Base-by-base conservation (phyloP, 2,888 invertebrate species). In the Smittia sp. region DNA sequence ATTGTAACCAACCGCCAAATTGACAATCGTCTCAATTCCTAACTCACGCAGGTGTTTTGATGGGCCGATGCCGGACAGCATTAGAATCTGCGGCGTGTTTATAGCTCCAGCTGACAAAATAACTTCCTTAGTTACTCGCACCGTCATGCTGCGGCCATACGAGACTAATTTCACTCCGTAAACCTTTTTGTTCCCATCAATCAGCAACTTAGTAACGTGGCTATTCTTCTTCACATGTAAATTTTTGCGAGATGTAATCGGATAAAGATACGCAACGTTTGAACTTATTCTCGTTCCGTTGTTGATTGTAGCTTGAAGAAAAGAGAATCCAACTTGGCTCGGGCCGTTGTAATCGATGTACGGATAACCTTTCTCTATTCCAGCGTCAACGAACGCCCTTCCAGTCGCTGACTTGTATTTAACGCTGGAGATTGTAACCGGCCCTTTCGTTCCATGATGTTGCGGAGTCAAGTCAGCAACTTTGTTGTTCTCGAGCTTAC, bases 1-100 rank as follows among this genome's bases (percentile, higher is more conserved):
- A 75, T 87, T 88, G 63, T 84, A 83, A 1, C 89, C 89, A 0
- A 90, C 89, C 0, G 86, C 86, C 52, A 89, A 80, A 78, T 89
- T 85, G 52, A 83, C 82, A 38, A 90, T 78, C 0, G 87, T 83
- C 1, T 84, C 82, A 46, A 88, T 86, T n/a, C 85, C 84, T 54
- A 84, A 78, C 74, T 83, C 81, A 27, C 80, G 78, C 1, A 89
- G 82, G 76, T 89, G 87, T 63, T 85, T 80, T n/a, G 81, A 82
- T 0, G 88, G 89, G 1, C 89, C 89, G 7, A 91, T 81, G 1
- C 92, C 92, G 0, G 90, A 91, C 18, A 92, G 79, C 92, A 94
- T 90, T 4, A 94, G 84, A 7, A 95, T 80, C 78, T 94, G 94
- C 0, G 94, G 93, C 0, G 90, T 87, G 76, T 91, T 92, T 74